Evolutionary conservation across 1,140 invertebrate species (phyloP), one percentile per base, ranked within the genome.

Genomic region (Heterodera schachtii): DNA sequence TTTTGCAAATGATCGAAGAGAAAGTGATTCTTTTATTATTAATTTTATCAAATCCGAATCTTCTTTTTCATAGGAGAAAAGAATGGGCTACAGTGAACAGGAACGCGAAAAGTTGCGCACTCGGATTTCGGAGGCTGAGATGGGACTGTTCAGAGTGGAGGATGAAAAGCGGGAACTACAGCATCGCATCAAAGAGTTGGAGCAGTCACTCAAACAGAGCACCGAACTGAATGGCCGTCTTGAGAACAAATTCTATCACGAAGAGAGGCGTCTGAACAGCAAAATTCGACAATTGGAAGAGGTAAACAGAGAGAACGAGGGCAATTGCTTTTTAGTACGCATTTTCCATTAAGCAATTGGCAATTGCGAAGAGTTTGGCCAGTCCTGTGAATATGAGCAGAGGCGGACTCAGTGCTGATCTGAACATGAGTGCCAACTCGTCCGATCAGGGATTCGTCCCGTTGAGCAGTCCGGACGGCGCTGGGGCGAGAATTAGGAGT

Each of bases 361-460:
- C 46, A 0, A 83, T 9, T n/a, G 74, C 75, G 19, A 66, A 83
- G 52, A 67, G 57, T 75, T 83, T 74, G 49, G n/a, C 84, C 16
- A 82, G 80, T 82, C 81, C 81, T 7, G 21, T 70, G 19, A 84
- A 83, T 41, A 31, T 73, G n/a, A 80, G 71, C 69, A 46, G 83
- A 52, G 73, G 31, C 9, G 82, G 82, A 46, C n/a, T 66, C 60
- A 73, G 78, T 41, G 67, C 80, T 52, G 82, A 83, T 71, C 44
- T 83, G 49, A 83, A 83, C 49, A 84, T 83, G 82, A 83, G 82
- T 21, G 82, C 73, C 75, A 83, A 83, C 57, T 83, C 82, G 19
- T 83, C 82, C 4, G 82, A 83, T 31, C 46, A 83, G 31, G 82
- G 84, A 16, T 83, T 83, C 57, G 75, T 71, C 43, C 82, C 81